Conservation (phyloP, 2,888 invertebrate species). For the Conchocele bisecta region DNA sequence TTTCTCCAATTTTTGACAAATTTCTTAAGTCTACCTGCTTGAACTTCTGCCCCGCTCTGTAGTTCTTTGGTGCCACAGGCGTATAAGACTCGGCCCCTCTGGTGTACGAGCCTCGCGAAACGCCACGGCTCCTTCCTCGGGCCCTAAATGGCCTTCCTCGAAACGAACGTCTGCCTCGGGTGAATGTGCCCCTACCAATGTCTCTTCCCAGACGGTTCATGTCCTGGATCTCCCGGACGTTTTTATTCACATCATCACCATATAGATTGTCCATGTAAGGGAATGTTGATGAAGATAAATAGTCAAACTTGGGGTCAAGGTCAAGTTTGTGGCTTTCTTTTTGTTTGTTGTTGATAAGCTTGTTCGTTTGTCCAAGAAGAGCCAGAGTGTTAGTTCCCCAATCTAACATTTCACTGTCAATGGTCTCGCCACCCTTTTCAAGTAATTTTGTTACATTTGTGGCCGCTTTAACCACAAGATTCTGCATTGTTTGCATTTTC, state of each 20-base stretch:
- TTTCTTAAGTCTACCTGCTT: too few species aligned
- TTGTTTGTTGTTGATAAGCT: background rate
- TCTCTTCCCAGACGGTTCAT: constrained; percentile 11
- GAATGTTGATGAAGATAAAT: constrained; percentile 17
- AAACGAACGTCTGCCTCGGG: too few species aligned
- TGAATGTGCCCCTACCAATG: constrained; percentile 3
- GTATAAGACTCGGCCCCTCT: too few species aligned
- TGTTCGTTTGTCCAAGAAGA: constrained; percentile 6
- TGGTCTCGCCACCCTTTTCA: background rate
- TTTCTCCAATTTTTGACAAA: too few species aligned
- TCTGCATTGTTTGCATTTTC: constrained; percentile 4
- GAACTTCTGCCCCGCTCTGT: too few species aligned
- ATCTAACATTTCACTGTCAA: constrained; percentile 5
- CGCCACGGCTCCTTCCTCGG: too few species aligned
- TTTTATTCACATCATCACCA: constrained; percentile 10
- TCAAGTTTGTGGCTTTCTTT: background rate
- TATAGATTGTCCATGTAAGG: constrained; percentile 19
- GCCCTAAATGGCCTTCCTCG: too few species aligned
- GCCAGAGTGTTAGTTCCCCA: constrained; percentile 8
- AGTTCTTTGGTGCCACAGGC: too few species aligned
- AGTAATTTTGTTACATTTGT: constrained; percentile 5
- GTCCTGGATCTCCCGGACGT: constrained; percentile 12
- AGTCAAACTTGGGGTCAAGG: constrained; percentile 14
- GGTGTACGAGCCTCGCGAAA: too few species aligned
- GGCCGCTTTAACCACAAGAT: constrained; percentile 11